phyloP scores from a whole-genome alignment of 2,888 invertebrate species.

The Gordius sp. region DNA sequence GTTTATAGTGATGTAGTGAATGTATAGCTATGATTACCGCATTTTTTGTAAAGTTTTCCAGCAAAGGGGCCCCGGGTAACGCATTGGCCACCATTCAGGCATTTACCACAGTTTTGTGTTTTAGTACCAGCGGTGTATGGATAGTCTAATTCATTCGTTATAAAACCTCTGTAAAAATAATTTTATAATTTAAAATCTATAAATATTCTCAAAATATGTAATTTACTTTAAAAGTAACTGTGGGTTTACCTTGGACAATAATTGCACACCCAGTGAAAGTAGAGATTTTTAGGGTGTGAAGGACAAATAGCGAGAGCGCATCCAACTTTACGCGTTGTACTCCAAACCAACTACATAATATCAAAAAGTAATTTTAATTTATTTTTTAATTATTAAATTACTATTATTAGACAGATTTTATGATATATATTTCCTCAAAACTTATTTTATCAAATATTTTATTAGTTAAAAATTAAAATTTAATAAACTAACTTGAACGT shows the following conservation, averaged over 20 bases:
- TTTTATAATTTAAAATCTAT: neutral
- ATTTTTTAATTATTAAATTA: neutral
- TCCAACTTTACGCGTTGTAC: neutral
- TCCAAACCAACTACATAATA: conserved; percentile 9
- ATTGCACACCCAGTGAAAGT: conserved; percentile 10
- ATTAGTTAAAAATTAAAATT: too few species aligned
- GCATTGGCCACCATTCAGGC: conserved; percentile 3
- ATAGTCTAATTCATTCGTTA: neutral
- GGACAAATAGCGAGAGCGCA: neutral
- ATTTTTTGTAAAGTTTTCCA: conserved; percentile 1
- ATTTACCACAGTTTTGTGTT: neutral
- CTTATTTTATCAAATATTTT: too few species aligned
- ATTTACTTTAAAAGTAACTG: neutral
- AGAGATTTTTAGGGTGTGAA: neutral
- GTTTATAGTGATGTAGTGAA: too few species aligned
- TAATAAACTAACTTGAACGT: neutral
- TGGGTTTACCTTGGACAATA: conserved; percentile 2
- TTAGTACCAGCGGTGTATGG: neutral
- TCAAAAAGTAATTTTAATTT: neutral
- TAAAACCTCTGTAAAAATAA: neutral
- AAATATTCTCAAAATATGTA: neutral
- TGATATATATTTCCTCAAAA: too few species aligned
- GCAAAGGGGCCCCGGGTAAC: neutral
- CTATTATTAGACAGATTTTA: too few species aligned
- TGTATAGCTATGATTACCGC: too few species aligned